These are phyloP conservation scores for Bedellia somnulentella DNA, from an alignment of 2,888 invertebrate species.

Conservation along the genomic window DNA sequence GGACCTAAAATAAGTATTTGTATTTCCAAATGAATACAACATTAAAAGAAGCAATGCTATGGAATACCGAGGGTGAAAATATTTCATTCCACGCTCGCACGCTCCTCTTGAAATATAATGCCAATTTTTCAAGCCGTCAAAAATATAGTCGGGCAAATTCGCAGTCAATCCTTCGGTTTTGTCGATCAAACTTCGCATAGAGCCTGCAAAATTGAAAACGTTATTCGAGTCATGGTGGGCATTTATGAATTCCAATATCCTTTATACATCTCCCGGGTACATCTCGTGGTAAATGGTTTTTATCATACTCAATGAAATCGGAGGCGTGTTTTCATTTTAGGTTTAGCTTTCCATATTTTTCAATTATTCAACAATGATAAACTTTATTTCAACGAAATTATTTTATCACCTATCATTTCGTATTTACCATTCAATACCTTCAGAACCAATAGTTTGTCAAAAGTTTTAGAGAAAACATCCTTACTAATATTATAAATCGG, in stretches of 20 bases:
- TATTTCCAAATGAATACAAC: too few relatives aligned
- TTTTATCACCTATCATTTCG: too few relatives aligned
- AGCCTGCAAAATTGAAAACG: conserved; percentile 33
- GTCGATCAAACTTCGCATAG: conserved; percentile 33
- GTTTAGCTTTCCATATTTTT: too few relatives aligned
- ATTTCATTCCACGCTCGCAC: conserved; percentile 13
- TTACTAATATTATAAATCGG: too few relatives aligned
- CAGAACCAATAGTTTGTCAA: too few relatives aligned
- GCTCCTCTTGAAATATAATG: conserved; percentile 47
- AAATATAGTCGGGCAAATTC: conserved; percentile 19
- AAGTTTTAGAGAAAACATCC: too few relatives aligned
- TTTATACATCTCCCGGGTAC: neutral
- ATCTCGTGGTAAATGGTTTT: neutral
- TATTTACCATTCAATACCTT: too few relatives aligned
- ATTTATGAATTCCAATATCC: conserved; percentile 1
- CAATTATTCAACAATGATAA: too few relatives aligned
- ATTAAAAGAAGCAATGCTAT: neutral
- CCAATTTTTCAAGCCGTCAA: conserved; percentile 39
- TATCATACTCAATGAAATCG: too few relatives aligned
- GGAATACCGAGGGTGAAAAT: neutral
- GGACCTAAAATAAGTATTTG: too few relatives aligned
- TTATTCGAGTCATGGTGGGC: conserved; percentile 18
- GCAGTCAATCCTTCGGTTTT: conserved; percentile 39
- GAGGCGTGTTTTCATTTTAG: too few relatives aligned
- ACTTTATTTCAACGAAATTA: too few relatives aligned